Base-by-base conservation (phyloP, 2,113 vertebrate genomes). In the Scytalopus superciliaris region DNA sequence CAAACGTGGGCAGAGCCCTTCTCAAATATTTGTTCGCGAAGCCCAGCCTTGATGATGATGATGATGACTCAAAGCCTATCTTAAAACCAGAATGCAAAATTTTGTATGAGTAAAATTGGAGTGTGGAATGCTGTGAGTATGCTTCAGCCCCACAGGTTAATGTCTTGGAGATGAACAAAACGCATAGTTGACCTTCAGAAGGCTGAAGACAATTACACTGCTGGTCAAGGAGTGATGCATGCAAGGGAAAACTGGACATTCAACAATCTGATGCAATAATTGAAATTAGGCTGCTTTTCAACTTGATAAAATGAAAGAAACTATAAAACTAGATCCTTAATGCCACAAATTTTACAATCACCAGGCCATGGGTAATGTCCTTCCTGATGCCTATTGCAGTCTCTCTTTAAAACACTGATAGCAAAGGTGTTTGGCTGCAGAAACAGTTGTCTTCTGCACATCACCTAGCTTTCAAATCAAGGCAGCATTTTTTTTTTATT, bases 251-350 rank as follows among this genome's bases (percentile, higher is more conserved):
- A 60, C 8, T 11, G 64, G 73, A 67, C 21, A 75, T 68, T 84
- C 63, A 81, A 37, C 17, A 70, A 31, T 11, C 35, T 12, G 2
- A 66, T 1, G 0, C 56, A 78, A 9, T 37, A 50, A 37, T 57
- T 91, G 83, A 73, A 81, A 45, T 94, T 42, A 75, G 59, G 63
- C 33, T 49, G n/a, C 49, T 92, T 92, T 90, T 69, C 95, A 91
- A 42, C 53, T 14, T 62, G 50, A 33, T 39, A 89, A 87, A 85
- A 92, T 50, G 52, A 35, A 89, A 74, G 42, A 55, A 74, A 17
- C 60, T 60, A 9, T 28, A 81, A 78, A 90, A 69, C 78, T 82
- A 84, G 27, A 63, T 39, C 45, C 66, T 88, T 56, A 77, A 45
- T 27, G 28, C 66, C 63, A 62, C 23, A 19, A 31, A 92, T 91